These are phyloP conservation scores for Barnardius zonarius DNA, from an alignment of 2,113 vertebrate species.

Conservation along the genomic window DNA sequence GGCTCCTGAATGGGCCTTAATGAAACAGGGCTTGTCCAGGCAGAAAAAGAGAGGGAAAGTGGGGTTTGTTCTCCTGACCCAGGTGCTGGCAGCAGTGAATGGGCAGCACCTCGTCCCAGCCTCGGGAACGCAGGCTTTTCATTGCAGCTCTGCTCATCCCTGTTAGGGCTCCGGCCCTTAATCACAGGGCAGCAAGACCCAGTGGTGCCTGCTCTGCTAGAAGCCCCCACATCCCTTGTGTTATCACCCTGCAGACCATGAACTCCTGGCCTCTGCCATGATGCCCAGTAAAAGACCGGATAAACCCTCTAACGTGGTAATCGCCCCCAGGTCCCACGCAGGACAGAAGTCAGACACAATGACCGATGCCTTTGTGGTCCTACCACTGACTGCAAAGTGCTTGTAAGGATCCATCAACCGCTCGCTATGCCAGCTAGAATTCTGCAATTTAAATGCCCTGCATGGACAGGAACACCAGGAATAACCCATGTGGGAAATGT, in stretches of 20 bases:
- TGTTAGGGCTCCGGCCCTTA: rapidly evolving
- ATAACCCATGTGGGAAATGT: background rate
- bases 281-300: rapidly evolving
- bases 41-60: background rate
- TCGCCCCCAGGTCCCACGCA: background rate
- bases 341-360: background rate
- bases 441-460: background rate
- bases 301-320: background rate
- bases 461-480: background rate
- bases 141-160: background rate
- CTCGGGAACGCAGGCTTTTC: background rate
- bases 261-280: background rate
- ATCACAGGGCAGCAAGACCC: background rate
- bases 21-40: too few species aligned
- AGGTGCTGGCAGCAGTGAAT: rapidly evolving
- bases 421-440: too few species aligned
- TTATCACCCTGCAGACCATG: background rate
- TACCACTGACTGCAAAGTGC: background rate
- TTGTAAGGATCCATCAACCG: background rate
- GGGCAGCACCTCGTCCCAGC: background rate
- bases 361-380: background rate
- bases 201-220: rapidly evolving
- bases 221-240: rapidly evolving
- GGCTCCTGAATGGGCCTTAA: background rate
- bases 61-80: background rate